These are phyloP conservation scores for Sesia bembeciformis DNA, from an alignment of 2,888 invertebrate genomes.

Conservation along the genomic window DNA sequence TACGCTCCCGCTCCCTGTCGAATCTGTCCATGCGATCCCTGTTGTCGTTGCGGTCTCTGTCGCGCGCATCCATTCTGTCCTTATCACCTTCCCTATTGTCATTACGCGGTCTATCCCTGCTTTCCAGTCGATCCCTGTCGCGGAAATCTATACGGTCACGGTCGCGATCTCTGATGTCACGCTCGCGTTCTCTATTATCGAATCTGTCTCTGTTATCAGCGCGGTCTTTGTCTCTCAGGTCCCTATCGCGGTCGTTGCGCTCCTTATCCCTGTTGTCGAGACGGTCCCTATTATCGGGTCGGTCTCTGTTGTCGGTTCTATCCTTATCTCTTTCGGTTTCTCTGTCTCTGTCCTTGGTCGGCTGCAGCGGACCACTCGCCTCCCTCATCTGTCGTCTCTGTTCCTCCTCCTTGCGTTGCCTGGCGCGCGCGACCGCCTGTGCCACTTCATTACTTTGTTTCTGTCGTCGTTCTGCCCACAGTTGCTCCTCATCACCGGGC, in stretches of 20 bases:
- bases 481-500: slow-evolving; percentile 63
- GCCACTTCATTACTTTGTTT: slow-evolving; percentile 82
- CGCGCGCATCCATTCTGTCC: slow-evolving; percentile 26
- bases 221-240: slow-evolving; percentile 8
- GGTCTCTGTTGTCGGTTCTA: slow-evolving; percentile 32
- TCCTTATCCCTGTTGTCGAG: slow-evolving; percentile 13
- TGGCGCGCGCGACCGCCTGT: slow-evolving; percentile 86
- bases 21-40: slow-evolving; percentile 32
- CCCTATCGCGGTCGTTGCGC: slow-evolving; percentile 8
- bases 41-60: slow-evolving; percentile 25
- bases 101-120: slow-evolving; percentile 24
- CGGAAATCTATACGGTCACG: slow-evolving; percentile 27
- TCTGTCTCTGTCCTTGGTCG: slow-evolving; percentile 30
- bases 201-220: slow-evolving; percentile 15
- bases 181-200: slow-evolving; percentile 8
- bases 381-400: slow-evolving; percentile 79
- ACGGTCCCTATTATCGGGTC: slow-evolving; percentile 39
- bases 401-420: slow-evolving; percentile 90
- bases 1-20: slow-evolving; percentile 30
- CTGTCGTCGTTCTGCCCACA: slow-evolving; percentile 81
- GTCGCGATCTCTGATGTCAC: slow-evolving; percentile 26
- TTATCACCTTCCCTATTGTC: slow-evolving; percentile 28
- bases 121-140: slow-evolving; percentile 17
- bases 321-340: slow-evolving; percentile 27
- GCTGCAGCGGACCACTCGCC: slow-evolving; percentile 32